phyloP scores from a whole-genome alignment of 2,888 invertebrate genomes.

The Lysandra coridon region DNA sequence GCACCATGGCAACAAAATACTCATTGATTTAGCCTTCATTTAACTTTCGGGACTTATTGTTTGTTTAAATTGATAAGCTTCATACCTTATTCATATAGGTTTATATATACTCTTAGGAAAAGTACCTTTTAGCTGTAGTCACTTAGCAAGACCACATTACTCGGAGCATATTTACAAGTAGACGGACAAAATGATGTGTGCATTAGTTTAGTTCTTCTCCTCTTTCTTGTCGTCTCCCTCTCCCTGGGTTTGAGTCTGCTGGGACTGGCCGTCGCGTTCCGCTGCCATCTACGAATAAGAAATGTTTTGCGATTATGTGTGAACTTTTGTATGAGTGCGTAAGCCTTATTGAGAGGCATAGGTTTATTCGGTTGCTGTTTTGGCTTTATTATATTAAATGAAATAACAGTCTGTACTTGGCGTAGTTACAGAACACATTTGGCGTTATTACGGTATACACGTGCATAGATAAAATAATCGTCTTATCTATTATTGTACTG shows the following conservation, averaged over 20 bases:
- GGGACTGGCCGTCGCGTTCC: constrained; percentile 61
- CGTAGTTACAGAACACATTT: too few species aligned
- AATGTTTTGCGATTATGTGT: background rate
- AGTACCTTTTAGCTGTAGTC: constrained; percentile 29
- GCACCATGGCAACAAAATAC: background rate
- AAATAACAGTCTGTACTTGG: too few species aligned
- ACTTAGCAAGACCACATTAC: constrained; percentile 27
- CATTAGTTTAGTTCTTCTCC: constrained; percentile 50
- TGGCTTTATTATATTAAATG: background rate
- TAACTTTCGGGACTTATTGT: background rate
- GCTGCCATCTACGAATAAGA: constrained; percentile 66
- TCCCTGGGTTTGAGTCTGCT: constrained; percentile 46
- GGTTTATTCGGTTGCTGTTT: background rate
- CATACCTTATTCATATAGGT: background rate
- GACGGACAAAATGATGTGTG: constrained; percentile 6
- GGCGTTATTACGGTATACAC: too few species aligned
- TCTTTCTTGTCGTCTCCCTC: constrained; percentile 58
- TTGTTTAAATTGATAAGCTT: background rate
- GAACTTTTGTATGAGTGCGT: too few species aligned
- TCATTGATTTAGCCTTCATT: background rate
- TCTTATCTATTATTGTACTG: background rate
- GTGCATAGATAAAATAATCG: too few species aligned
- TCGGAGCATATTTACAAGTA: constrained; percentile 35
- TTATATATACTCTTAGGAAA: background rate
- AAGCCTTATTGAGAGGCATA: background rate